Conservation (phyloP, 2,888 invertebrate genomes). For the Melanargia galathea region DNA sequence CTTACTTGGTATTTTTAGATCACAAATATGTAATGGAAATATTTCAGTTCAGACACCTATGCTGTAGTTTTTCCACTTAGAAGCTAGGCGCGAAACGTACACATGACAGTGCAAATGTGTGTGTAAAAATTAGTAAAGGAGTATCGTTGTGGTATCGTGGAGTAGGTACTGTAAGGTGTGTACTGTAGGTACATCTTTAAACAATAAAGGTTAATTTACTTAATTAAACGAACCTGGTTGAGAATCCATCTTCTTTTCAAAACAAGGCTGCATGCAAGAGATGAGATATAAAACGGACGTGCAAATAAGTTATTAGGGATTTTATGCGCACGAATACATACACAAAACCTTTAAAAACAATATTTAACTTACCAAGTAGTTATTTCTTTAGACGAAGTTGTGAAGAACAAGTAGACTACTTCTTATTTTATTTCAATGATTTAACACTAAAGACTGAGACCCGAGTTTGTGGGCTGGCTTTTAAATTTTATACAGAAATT, state of each 20-base stretch:
- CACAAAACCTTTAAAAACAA: background rate
- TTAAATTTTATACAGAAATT: too few species aligned
- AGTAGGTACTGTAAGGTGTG: background rate
- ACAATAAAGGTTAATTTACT: constrained; percentile 8
- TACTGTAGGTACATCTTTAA: background rate
- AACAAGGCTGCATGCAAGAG: constrained; percentile 79
- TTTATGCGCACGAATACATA: background rate
- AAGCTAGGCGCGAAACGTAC: constrained; percentile 3
- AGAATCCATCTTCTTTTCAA: constrained; percentile 75
- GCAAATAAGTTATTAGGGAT: constrained; percentile 46
- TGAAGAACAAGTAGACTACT: background rate
- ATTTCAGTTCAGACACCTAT: background rate
- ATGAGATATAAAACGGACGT: constrained; percentile 64
- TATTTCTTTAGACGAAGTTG: background rate
- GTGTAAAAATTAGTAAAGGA: constrained; percentile 15
- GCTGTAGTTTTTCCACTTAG: background rate
- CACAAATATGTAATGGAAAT: constrained; percentile 6
- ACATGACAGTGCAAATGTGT: constrained; percentile 7
- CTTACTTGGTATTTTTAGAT: background rate
- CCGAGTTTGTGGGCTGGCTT: background rate
- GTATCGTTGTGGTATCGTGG: background rate
- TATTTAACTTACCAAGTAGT: constrained; percentile 25
- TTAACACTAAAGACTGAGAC: background rate
- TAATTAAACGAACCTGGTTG: constrained; percentile 71
- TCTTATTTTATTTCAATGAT: too few species aligned